Evolutionary conservation across 1,140 invertebrate species (phyloP).

Genomic region (Galendromus occidentalis): DNA sequence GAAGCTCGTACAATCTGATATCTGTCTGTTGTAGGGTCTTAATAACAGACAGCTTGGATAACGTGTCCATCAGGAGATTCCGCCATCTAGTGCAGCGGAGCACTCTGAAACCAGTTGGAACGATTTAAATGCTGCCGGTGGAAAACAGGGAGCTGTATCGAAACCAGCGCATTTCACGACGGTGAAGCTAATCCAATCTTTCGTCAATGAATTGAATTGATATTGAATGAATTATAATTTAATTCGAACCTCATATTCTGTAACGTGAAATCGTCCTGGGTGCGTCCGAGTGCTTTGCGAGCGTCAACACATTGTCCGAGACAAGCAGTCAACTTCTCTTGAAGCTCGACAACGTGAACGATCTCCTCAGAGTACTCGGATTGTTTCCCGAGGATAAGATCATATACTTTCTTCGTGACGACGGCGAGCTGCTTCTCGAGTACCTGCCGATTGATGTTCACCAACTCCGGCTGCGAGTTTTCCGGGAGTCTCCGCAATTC

Average conservation of each 20-base stretch:
- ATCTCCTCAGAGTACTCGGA: constrained; percentile 9
- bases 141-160: no score
- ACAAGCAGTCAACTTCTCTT: neutral
- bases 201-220: no score
- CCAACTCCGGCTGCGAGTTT: neutral
- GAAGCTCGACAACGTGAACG: constrained; percentile 4
- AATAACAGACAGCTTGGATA: neutral
- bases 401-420: neutral
- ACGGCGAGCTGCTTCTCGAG: constrained; percentile 7
- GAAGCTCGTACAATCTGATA: constrained; percentile 13
- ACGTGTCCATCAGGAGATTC: neutral
- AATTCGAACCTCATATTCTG: neutral
- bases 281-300: constrained; percentile 1
- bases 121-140: no score
- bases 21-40: neutral
- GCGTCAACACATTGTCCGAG: constrained; percentile 1
- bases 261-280: constrained; percentile 6
- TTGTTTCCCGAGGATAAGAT: neutral
- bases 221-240: no score
- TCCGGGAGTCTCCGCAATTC: neutral
- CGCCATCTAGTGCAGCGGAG: neutral
- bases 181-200: no score
- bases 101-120: neutral
- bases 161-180: no score
- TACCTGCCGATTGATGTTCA: neutral